phyloP scores from a whole-genome alignment of 2,888 invertebrate genomes.

The Synergus japonicus region DNA sequence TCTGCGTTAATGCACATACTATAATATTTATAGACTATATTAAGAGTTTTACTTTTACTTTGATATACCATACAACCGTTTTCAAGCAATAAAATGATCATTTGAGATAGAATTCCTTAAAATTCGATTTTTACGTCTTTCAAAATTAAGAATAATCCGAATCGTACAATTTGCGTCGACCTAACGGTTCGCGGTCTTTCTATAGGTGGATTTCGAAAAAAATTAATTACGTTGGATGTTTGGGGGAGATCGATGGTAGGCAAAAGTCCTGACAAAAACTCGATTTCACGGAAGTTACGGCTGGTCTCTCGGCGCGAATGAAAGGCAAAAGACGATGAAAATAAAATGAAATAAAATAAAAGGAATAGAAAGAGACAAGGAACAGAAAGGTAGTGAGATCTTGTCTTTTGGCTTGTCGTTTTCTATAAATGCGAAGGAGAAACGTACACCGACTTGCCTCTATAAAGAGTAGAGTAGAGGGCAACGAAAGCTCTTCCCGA shows the following conservation, averaged over 20 bases:
- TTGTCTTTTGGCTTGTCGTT: slow-evolving; percentile 7
- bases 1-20: not conserved
- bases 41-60: too few species aligned
- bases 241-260: slow-evolving; percentile 1
- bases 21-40: not conserved
- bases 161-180: slow-evolving; percentile 1
- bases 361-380: not conserved
- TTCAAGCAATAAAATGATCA: too few species aligned
- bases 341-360: slow-evolving; percentile 9
- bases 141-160: not conserved
- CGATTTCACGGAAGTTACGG: slow-evolving; percentile 36
- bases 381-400: slow-evolving; percentile 15
- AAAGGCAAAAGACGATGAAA: slow-evolving; percentile 20
- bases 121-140: not conserved
- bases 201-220: slow-evolving; percentile 20
- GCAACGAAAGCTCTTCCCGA: not conserved
- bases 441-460: not conserved
- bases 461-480: not conserved
- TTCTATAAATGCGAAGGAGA: slow-evolving; percentile 12
- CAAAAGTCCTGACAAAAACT: slow-evolving; percentile 36
- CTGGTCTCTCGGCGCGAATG: slow-evolving; percentile 11
- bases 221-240: slow-evolving; percentile 27
- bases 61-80: too few species aligned
- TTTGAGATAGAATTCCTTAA: not conserved
- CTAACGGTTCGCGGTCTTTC: slow-evolving; percentile 15